Base-by-base conservation (phyloP, 2,113 vertebrate genomes). In the Microtus montanus region DNA sequence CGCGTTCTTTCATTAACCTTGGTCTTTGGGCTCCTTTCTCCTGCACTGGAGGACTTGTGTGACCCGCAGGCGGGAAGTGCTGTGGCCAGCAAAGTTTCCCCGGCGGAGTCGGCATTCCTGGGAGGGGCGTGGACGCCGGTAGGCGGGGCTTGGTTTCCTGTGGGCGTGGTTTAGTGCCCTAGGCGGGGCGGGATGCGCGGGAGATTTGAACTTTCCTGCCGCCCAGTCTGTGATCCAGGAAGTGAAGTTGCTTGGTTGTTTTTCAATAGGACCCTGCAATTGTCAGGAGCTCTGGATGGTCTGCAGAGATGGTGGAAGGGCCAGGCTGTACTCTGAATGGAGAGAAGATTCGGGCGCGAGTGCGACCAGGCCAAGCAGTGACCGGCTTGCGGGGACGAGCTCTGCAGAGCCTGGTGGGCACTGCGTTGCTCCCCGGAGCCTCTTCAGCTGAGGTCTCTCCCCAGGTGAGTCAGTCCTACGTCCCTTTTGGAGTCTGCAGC, bases 251-350 rank as follows among this genome's bases (percentile, higher is more conserved):
- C 10, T 0, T 1, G 0, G 0, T 15, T 0, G 17, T 13, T 33
- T 89, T 35, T 5, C 22, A 2, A 0, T 11, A n/a, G 0, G 14
- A 58, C 2, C 14, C 7, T 33, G 92, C 33, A 12, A 0, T 13
- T 2, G 7, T 0, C 54, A 4, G n/a, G 28, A 4, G 35, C 33
- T 0, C 58, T 0, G 79, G 1, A 2, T 24, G 0, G 9, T 13
- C 19, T 22, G 0, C 2, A 7, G 89, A 26, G 47, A 99, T 99
- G 99, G 99, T 99, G 83, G 99, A 99, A 91, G 99, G 99, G 7
- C 99, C 99, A 0, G 98, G 99, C 0, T 99, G 99, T 61, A 97
- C 98, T 0, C 97, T 99, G 44, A 99, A 98, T 73, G 99, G 98
- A 38, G 99, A 99, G 97, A 98, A 97, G 87, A 98, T 99, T 95